A percentile compares a stretch with the other conserved stretches of the same genome.
phyloP scores from a whole-genome alignment of 2,797 vertebrate genomes.

The Sebastolobus altivelis region DNA sequence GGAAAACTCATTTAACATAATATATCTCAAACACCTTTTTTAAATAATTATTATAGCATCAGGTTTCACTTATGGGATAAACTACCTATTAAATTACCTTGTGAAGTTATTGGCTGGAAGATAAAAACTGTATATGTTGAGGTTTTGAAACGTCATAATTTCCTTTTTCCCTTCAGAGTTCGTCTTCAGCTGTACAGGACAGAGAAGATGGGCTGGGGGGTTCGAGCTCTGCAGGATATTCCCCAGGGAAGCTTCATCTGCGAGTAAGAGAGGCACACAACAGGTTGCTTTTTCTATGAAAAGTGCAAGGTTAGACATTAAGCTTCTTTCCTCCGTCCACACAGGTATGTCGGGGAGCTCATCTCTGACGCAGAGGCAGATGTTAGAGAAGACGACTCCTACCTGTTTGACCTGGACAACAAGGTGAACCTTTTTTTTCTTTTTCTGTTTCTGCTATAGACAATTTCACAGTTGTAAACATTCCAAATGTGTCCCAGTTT shows the following conservation, averaged over 20 bases:
- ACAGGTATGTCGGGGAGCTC: conserved; percentile 93
- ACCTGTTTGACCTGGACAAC: conserved; percentile 94
- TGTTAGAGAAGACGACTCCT: conserved; percentile 94
- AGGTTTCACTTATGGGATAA: not conserved
- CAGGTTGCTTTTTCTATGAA: not conserved
- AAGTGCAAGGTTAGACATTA: not conserved
- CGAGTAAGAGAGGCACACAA: conserved; percentile 83
- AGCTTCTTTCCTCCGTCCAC: not conserved
- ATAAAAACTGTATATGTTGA: not conserved
- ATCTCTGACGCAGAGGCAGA: conserved; percentile 95
- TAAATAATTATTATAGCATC: not conserved
- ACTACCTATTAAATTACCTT: too few species aligned
- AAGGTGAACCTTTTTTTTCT: conserved; percentile 83
- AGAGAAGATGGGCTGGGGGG: conserved; percentile 96
- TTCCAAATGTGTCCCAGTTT: too few species aligned
- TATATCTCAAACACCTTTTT: not conserved
- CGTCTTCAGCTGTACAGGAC: conserved; percentile 94
- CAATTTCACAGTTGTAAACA: too few species aligned
- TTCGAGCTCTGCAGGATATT: conserved; percentile 92
- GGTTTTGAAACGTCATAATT: not conserved
- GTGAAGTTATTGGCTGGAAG: not conserved
- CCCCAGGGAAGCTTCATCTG: conserved; percentile 95
- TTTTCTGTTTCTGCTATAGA: too few species aligned
- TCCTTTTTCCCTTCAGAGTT: conserved; percentile 81
- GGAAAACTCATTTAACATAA: not conserved